Evolutionary conservation across 2,113 vertebrate genomes (phyloP).

Genomic region (Macroglossus sobrinus): DNA sequence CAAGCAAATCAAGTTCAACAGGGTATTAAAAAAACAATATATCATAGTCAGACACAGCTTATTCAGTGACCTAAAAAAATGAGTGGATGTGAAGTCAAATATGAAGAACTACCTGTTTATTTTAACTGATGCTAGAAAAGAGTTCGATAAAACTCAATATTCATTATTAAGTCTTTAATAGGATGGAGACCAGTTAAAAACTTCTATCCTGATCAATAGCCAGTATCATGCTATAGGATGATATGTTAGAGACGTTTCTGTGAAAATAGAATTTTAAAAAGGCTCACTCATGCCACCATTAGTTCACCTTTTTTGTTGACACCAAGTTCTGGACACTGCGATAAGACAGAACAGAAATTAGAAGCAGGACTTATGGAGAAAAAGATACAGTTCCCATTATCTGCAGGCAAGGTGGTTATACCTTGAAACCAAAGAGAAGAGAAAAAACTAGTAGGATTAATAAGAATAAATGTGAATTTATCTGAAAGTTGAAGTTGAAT

Average conservation of each 20-base stretch:
- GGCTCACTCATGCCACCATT: not conserved
- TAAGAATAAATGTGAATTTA: not conserved
- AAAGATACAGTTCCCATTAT: not conserved
- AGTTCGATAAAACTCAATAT: constrained; percentile 19
- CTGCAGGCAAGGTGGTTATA: not conserved
- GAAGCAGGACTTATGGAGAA: not conserved
- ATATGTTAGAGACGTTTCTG: not conserved
- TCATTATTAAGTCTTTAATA: not conserved
- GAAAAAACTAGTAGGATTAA: not conserved
- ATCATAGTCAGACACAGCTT: constrained; percentile 8
- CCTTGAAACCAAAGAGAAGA: not conserved
- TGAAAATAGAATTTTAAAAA: not conserved
- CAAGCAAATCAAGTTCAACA: not conserved
- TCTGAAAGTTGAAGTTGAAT: not conserved
- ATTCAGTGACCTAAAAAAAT: not conserved
- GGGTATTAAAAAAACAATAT: constrained; percentile 25
- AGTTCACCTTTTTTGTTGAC: not conserved
- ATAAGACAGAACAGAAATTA: not conserved
- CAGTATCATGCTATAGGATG: not conserved
- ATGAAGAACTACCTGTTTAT: not conserved
- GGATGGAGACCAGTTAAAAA: not conserved
- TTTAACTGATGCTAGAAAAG: not conserved
- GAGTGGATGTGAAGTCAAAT: not conserved
- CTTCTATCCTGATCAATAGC: not conserved
- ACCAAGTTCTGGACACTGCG: not conserved